Evolutionary conservation across 2,888 invertebrate species (phyloP).

Genomic region (Mesoligia furuncula): DNA sequence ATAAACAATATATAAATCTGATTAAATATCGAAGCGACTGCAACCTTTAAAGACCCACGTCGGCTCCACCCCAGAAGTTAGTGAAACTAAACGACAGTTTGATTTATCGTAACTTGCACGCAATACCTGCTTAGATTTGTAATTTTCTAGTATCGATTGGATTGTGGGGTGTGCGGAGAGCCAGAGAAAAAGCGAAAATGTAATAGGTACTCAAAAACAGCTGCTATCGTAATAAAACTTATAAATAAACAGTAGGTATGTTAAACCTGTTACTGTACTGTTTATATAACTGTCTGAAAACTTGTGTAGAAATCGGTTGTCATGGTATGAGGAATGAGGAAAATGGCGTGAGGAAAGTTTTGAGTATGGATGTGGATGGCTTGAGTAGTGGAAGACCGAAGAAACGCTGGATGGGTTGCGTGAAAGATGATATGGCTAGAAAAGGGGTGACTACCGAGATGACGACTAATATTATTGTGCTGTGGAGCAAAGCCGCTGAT

Average conservation of each 20-base stretch:
- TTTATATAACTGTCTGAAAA: neutral
- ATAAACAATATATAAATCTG: neutral
- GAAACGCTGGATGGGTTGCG: neutral
- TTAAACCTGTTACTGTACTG: neutral
- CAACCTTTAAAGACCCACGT: conserved; percentile 9
- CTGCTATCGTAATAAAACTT: neutral
- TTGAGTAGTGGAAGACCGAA: neutral
- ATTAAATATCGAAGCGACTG: neutral
- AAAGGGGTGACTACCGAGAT: neutral
- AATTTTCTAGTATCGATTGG: conserved; percentile 29
- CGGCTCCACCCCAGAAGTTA: conserved; percentile 26
- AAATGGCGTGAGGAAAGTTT: neutral
- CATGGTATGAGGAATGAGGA: neutral
- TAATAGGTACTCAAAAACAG: neutral
- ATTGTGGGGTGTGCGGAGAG: conserved; percentile 1
- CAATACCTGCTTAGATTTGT: conserved; percentile 39
- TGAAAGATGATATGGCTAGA: neutral
- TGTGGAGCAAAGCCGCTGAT: no score
- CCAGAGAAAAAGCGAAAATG: neutral
- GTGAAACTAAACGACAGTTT: conserved; percentile 38
- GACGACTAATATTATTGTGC: neutral
- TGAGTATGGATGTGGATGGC: neutral
- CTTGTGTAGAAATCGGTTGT: neutral
- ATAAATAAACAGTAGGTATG: neutral
- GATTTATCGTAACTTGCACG: conserved; percentile 41